Percentiles rank a stretch among this genome's conserved stretches.
Conservation (phyloP, 2,797 vertebrate genomes). For the Rhinogobio ventralis region DNA sequence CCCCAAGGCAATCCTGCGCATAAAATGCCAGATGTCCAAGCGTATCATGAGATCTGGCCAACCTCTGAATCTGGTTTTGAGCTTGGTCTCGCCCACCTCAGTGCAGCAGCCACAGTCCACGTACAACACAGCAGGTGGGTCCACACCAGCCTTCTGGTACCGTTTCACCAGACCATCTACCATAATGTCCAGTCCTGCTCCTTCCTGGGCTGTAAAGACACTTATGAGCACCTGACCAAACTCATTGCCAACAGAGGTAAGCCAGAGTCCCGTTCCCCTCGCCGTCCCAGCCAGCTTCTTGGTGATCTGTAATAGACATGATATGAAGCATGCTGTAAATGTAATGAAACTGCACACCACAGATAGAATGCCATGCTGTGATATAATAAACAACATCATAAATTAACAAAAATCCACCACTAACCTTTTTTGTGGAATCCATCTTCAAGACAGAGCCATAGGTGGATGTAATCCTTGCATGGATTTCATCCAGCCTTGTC, state of each 20-base stretch:
- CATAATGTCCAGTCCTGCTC: conserved; percentile 37
- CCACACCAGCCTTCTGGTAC: conserved; percentile 28
- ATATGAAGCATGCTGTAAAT: background rate
- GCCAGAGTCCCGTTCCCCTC: background rate
- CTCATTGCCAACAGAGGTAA: conserved; percentile 46
- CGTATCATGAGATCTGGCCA: conserved; percentile 5
- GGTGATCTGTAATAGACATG: conserved; percentile 27
- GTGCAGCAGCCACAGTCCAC: conserved; percentile 53
- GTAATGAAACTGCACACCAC: background rate
- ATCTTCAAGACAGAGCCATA: conserved; percentile 44
- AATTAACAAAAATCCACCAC: background rate
- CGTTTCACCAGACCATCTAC: conserved; percentile 3
- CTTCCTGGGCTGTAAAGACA: conserved; percentile 40
- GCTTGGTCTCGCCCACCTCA: conserved; percentile 27
- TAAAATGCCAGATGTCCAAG: too few species aligned
- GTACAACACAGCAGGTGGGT: conserved; percentile 26
- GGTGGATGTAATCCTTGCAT: conserved; percentile 33
- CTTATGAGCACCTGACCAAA: conserved; percentile 43
- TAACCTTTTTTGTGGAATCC: conserved; percentile 52
- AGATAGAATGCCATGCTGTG: background rate
- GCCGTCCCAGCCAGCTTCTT: conserved; percentile 36
- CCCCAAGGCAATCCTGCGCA: too few species aligned
- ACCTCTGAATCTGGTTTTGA: conserved; percentile 29
- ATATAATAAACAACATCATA: background rate
- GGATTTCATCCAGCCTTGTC: conserved; percentile 39